Evolutionary conservation across 2,113 vertebrate genomes (phyloP).

Genomic region (Amphiprion ocellaris): DNA sequence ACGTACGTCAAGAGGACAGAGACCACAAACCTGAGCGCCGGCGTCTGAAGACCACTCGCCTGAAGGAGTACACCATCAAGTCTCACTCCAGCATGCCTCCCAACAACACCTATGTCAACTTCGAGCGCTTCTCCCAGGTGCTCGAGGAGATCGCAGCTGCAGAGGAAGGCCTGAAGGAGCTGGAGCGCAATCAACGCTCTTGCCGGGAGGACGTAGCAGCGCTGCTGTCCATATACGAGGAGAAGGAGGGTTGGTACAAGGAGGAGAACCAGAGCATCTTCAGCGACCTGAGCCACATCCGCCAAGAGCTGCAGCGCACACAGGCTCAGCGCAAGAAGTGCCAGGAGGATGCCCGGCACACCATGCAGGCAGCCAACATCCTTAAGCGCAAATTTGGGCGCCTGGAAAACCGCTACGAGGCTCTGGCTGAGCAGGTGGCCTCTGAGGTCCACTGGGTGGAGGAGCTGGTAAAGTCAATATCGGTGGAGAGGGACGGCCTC

Average conservation of each 20-base stretch:
- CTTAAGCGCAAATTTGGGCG: slow-evolving; percentile 92
- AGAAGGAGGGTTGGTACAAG: slow-evolving; percentile 96
- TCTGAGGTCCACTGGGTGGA: slow-evolving; percentile 95
- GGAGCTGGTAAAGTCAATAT: slow-evolving; percentile 91
- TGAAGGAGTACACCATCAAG: slow-evolving; percentile 99
- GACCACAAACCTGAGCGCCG: slow-evolving; percentile 91
- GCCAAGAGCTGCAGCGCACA: slow-evolving; percentile 90
- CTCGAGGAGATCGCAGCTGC: slow-evolving; percentile 92
- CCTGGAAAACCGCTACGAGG: slow-evolving; percentile 94
- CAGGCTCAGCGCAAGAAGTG: slow-evolving; percentile 91
- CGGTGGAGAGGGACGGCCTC: slow-evolving; percentile 84
- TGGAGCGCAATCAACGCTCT: slow-evolving; percentile 91
- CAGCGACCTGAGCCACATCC: slow-evolving; percentile 89
- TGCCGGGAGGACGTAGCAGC: slow-evolving; percentile 93
- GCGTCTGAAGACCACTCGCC: slow-evolving; percentile 94
- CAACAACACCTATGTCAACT: slow-evolving; percentile 98
- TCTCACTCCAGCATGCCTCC: slow-evolving; percentile 99
- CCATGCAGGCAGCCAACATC: slow-evolving; percentile 88
- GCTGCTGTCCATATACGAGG: slow-evolving; percentile 93
- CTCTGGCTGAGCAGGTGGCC: slow-evolving; percentile 91
- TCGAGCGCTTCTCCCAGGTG: slow-evolving; percentile 97
- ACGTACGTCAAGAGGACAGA: slow-evolving; percentile 92
- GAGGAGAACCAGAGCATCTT: slow-evolving; percentile 94
- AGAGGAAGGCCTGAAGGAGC: slow-evolving; percentile 91
- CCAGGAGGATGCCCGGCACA: slow-evolving; percentile 89